Percentiles rank a stretch among this genome's conserved stretches.
Conservation (phyloP, 1,140 invertebrate species). For the Lepidostoma basale region DNA sequence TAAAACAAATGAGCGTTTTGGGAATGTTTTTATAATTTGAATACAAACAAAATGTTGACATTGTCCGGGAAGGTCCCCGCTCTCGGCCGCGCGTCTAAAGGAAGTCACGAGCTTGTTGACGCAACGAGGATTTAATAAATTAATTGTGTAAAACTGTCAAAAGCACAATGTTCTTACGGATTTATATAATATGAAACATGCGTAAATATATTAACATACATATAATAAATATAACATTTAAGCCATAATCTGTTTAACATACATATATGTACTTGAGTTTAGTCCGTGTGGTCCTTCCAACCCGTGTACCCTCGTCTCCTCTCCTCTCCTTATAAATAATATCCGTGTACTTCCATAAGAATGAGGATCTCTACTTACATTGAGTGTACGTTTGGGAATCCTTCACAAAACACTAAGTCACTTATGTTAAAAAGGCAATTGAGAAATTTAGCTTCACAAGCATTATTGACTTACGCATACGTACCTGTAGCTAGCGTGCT, state of each 20-base stretch:
- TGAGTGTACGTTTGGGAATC: neutral
- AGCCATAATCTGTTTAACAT: constrained; percentile 9
- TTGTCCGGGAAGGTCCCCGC: too few species aligned
- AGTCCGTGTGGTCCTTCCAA: constrained; percentile 18
- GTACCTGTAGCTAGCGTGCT: constrained; percentile 12
- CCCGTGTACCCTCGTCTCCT: neutral
- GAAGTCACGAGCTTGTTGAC: constrained; percentile 6
- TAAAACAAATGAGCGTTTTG: too few species aligned
- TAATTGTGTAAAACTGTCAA: constrained; percentile 21
- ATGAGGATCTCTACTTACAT: constrained; percentile 2
- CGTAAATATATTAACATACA: constrained; percentile 25
- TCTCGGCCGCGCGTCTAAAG: too few species aligned
- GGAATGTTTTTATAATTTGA: too few species aligned
- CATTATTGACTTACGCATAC: constrained; percentile 24
- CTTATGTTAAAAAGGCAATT: constrained; percentile 35
- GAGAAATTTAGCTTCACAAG: constrained; percentile 33
- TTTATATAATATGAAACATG: constrained; percentile 18
- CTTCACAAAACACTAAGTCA: constrained; percentile 2
- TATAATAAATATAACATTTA: constrained; percentile 21
- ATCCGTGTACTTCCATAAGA: neutral
- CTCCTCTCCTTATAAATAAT: neutral
- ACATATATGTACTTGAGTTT: neutral
- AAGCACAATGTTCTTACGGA: constrained; percentile 11
- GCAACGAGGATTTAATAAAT: constrained; percentile 1
- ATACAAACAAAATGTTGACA: too few species aligned